These are phyloP conservation scores for Otis tarda DNA, from an alignment of 2,113 vertebrate genomes.

Conservation along the genomic window DNA sequence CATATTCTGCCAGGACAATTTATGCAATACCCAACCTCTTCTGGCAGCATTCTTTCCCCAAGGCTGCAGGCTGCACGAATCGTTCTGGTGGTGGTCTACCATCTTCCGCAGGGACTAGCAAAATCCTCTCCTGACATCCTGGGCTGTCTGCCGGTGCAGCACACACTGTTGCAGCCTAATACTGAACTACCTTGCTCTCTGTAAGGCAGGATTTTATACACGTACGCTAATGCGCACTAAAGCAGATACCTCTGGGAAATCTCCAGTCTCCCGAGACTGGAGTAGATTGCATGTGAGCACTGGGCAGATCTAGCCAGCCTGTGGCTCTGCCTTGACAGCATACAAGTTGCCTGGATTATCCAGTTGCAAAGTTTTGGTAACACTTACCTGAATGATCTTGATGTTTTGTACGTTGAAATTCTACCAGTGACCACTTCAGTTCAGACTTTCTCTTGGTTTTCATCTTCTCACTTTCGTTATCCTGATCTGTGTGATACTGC, in stretches of 20 bases:
- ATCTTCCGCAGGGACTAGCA: neutral
- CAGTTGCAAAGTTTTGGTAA: neutral
- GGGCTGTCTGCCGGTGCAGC: neutral
- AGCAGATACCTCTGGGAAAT: neutral
- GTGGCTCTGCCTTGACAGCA: neutral
- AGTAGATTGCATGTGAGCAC: accelerated
- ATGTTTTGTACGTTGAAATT: neutral
- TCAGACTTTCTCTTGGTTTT: neutral
- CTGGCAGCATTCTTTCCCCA: neutral
- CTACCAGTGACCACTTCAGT: neutral
- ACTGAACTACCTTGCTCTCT: neutral
- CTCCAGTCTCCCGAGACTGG: neutral
- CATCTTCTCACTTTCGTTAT: neutral
- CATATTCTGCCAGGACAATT: neutral
- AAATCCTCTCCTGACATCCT: neutral
- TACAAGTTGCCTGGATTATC: neutral
- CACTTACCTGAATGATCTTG: neutral
- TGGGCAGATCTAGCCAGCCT: neutral
- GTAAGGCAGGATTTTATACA: neutral
- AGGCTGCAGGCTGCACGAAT: neutral
- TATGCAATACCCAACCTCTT: neutral
- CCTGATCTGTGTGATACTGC: neutral
- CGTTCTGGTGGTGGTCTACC: neutral
- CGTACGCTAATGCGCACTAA: accelerated
- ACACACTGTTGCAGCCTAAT: accelerated